Conservation (phyloP, 2,113 vertebrate species). For the Sus scrofa region DNA sequence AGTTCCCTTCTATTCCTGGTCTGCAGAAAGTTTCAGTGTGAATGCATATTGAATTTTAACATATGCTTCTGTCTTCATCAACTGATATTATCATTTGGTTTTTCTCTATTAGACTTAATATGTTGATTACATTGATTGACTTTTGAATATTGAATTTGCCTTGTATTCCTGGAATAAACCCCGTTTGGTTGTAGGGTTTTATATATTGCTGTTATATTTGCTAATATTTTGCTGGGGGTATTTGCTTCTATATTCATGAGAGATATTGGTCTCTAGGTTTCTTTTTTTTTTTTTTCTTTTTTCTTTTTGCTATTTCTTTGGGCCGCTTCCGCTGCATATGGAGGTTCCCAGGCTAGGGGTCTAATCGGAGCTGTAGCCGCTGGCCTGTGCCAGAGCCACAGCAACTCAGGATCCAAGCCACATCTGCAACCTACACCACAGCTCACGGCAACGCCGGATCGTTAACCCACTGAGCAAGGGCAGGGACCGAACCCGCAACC, state of each 20-base stretch:
- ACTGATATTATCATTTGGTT: not conserved
- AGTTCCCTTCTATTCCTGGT: conserved; percentile 2
- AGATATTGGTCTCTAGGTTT: conserved; percentile 21
- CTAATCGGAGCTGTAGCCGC: too few species aligned
- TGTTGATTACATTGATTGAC: not conserved
- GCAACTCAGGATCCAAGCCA: too few species aligned
- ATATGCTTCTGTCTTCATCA: conserved; percentile 24
- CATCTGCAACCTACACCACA: too few species aligned
- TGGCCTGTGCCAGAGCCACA: too few species aligned
- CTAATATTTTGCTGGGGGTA: conserved; percentile 15
- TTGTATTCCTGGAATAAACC: conserved; percentile 18
- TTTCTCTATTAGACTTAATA: conserved; percentile 20
- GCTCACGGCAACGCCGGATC: too few species aligned
- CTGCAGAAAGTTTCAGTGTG: conserved; percentile 1
- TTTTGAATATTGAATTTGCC: conserved; percentile 46
- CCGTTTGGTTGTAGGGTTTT: not conserved
- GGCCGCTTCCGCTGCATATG: too few species aligned
- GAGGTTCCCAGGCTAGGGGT: too few species aligned
- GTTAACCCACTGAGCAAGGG: too few species aligned
- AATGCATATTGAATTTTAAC: conserved; percentile 40
- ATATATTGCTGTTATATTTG: conserved; percentile 34
- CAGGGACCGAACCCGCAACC: too few species aligned
- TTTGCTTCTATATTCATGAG: conserved; percentile 18
- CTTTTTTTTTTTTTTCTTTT: too few species aligned
- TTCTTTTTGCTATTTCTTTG: too few species aligned